A percentile compares a stretch with the other conserved stretches of the same genome.
These are phyloP conservation scores for Cephalopterus ornatus DNA, from an alignment of 2,113 vertebrate genomes.

Conservation along the genomic window DNA sequence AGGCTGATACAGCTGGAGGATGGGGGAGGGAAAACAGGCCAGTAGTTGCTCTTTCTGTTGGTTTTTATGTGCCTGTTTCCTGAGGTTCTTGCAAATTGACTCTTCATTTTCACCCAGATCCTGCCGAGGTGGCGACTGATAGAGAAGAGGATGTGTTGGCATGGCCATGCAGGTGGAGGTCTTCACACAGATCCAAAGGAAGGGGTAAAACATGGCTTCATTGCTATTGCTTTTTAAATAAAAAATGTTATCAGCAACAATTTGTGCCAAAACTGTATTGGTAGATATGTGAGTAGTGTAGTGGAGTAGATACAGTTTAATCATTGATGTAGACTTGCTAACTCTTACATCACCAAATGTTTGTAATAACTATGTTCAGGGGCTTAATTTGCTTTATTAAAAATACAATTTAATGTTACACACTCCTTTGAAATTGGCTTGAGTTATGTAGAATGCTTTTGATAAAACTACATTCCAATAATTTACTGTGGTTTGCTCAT, in stretches of 20 bases:
- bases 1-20: neutral
- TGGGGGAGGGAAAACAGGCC: neutral
- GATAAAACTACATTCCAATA: neutral
- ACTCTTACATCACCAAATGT: neutral
- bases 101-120: constrained; percentile 72
- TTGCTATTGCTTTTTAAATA: neutral
- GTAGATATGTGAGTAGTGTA: neutral
- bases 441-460: neutral
- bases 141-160: constrained; percentile 91
- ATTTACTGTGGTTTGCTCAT: neutral
- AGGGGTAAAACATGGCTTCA: constrained; percentile 79
- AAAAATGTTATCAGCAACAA: neutral
- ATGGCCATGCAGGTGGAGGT: constrained; percentile 89
- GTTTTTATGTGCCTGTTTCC: neutral
- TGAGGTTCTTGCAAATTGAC: constrained; percentile 1
- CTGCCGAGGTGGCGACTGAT: constrained; percentile 73
- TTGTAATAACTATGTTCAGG: neutral
- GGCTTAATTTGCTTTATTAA: neutral
- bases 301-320: neutral
- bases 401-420: neutral
- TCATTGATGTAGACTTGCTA: neutral
- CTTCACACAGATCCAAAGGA: constrained; percentile 93
- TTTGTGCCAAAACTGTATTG: neutral
- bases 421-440: neutral
- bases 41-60: neutral